Conservation (phyloP, 2,888 invertebrate genomes). For the Drosophila nigricruria region DNA sequence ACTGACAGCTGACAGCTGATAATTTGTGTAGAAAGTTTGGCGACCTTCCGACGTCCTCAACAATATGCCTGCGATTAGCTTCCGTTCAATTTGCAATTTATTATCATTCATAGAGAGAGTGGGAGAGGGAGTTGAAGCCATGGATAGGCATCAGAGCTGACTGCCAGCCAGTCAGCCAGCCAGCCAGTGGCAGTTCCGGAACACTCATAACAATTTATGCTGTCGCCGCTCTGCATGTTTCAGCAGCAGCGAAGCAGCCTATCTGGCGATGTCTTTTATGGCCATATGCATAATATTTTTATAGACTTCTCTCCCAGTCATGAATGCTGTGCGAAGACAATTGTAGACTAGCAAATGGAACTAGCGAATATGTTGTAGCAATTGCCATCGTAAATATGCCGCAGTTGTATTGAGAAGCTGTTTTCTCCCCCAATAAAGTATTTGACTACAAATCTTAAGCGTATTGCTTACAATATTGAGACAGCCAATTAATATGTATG, state of each 20-base stretch:
- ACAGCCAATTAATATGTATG: conserved; percentile 52
- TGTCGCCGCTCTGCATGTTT: conserved; percentile 45
- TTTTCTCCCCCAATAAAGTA: conserved; percentile 42
- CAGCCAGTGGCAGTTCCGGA: conserved; percentile 17
- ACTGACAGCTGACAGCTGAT: conserved; percentile 25
- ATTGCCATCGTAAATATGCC: conserved; percentile 60
- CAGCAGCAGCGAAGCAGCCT: conserved; percentile 7
- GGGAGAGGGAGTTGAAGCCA: background rate
- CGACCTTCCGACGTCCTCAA: conserved; percentile 44
- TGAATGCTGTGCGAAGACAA: conserved; percentile 55
- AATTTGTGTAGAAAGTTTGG: conserved; percentile 27
- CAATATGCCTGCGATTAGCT: conserved; percentile 64
- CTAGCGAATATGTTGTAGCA: conserved; percentile 26
- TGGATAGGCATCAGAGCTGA: background rate
- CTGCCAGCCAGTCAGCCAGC: background rate
- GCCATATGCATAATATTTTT: conserved; percentile 61
- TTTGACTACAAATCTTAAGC: conserved; percentile 32
- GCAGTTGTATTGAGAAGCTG: conserved; percentile 38
- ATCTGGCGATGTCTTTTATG: conserved; percentile 46
- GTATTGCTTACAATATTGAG: conserved; percentile 44
- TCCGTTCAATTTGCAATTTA: conserved; percentile 67
- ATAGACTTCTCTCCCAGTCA: conserved; percentile 42
- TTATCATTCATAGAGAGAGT: conserved; percentile 30
- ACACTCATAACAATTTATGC: conserved; percentile 46
- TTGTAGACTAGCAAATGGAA: conserved; percentile 44